phyloP scores from a whole-genome alignment of 2,113 vertebrate genomes.

The Centropristis striata region DNA sequence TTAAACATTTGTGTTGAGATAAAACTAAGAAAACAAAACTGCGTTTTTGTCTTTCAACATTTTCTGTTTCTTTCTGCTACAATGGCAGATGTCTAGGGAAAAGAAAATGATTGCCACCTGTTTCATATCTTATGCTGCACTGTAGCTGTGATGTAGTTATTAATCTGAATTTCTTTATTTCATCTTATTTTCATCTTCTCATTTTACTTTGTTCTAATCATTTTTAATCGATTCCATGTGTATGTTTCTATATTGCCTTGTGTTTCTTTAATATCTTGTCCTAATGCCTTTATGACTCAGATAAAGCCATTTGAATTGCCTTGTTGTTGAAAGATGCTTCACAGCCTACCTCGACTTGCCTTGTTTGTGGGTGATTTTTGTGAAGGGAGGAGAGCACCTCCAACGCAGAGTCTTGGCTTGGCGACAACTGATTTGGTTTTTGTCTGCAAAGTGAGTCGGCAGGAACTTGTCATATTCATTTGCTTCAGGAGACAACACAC shows the following conservation, averaged over 20 bases:
- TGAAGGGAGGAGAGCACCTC: constrained; percentile 21
- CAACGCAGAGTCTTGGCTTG: constrained; percentile 17
- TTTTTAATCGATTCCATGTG: background rate
- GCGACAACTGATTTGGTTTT: constrained; percentile 43
- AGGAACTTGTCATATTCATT: constrained; percentile 65
- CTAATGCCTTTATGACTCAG: background rate
- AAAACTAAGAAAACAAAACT: constrained; percentile 6
- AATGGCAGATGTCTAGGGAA: background rate
- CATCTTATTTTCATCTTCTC: background rate
- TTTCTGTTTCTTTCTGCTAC: constrained; percentile 18
- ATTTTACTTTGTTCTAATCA: background rate
- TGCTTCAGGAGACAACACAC: constrained; percentile 51
- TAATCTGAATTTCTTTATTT: background rate
- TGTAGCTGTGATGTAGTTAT: background rate
- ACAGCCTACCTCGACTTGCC: background rate
- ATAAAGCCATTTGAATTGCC: constrained; percentile 7
- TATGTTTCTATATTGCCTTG: background rate
- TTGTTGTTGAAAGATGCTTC: background rate
- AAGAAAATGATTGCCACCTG: constrained; percentile 34
- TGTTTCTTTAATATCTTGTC: background rate
- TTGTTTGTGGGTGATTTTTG: constrained; percentile 39
- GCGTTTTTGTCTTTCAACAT: background rate
- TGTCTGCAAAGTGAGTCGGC: constrained; percentile 57
- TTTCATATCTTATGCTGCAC: background rate
- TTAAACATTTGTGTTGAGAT: constrained; percentile 14